A percentile compares a stretch with the other conserved stretches of the same genome.
Evolutionary conservation across 2,888 invertebrate species (phyloP).

Genomic region (Andrena hattorfiana): DNA sequence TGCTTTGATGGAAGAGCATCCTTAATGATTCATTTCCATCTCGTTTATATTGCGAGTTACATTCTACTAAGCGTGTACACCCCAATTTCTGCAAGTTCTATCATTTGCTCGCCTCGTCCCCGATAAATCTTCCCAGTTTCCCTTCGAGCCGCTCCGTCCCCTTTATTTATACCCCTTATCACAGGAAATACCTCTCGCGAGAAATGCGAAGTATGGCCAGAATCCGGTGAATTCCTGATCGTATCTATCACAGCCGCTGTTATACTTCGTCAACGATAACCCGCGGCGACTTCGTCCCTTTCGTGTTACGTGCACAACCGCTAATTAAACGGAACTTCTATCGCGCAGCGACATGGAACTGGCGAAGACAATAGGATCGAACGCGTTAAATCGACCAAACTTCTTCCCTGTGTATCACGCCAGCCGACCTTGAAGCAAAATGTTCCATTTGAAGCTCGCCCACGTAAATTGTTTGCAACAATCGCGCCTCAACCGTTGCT

Average conservation of each 20-base stretch:
- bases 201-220: conserved; percentile 31
- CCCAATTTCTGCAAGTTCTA: background rate
- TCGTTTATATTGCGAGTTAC: no score
- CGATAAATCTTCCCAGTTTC: background rate
- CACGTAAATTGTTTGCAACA: conserved; percentile 39
- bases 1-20: no score
- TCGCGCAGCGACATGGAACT: conserved; percentile 48
- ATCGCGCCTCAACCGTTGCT: conserved; percentile 29
- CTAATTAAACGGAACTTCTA: conserved; percentile 48
- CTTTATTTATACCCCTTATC: background rate
- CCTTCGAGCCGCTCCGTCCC: background rate
- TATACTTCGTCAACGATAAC: background rate
- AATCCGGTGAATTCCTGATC: conserved; percentile 35
- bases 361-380: conserved; percentile 60
- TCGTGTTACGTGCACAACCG: conserved; percentile 8
- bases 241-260: conserved; percentile 1
- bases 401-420: conserved; percentile 53
- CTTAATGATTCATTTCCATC: no score
- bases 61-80: background rate
- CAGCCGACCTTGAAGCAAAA: conserved; percentile 54
- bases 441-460: conserved; percentile 53
- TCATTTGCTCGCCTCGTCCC: background rate
- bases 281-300: background rate
- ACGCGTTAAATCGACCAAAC: conserved; percentile 68
- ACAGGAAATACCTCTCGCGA: conserved; percentile 12